Evolutionary conservation across 2,888 invertebrate genomes (phyloP).

Genomic region (Andricus quercusramuli): DNA sequence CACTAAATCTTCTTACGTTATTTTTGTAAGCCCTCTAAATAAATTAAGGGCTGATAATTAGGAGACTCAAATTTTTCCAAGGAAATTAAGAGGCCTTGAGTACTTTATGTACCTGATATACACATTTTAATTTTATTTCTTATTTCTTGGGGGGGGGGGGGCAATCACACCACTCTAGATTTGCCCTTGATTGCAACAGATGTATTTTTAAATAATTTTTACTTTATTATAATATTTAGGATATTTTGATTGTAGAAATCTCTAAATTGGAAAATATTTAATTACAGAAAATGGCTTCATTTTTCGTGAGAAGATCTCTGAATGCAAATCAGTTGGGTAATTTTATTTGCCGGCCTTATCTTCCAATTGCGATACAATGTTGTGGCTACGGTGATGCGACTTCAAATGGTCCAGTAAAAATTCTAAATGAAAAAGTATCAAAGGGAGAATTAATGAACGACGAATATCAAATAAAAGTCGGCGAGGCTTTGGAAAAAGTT

Average conservation of each 20-base stretch:
- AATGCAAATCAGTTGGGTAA: slow-evolving; percentile 56
- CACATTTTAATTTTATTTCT: neutral
- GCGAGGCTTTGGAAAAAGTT: slow-evolving; percentile 85
- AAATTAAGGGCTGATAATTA: too few relatives aligned
- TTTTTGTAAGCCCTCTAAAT: too few relatives aligned
- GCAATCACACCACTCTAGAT: too few relatives aligned
- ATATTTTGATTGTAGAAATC: neutral
- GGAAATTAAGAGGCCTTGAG: too few relatives aligned
- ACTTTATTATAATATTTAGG: too few relatives aligned
- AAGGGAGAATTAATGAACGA: slow-evolving; percentile 84
- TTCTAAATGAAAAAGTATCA: slow-evolving; percentile 82
- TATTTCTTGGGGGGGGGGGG: too few relatives aligned
- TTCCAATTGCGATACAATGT: slow-evolving; percentile 49
- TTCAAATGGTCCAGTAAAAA: slow-evolving; percentile 78
- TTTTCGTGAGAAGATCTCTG: slow-evolving; percentile 57
- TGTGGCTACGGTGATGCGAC: slow-evolving; percentile 41
- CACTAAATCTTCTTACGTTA: too few relatives aligned
- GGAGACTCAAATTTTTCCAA: too few relatives aligned
- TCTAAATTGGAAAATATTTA: neutral
- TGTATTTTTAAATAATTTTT: too few relatives aligned
- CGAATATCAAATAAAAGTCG: slow-evolving; percentile 86
- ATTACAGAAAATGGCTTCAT: slow-evolving; percentile 59
- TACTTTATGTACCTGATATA: too few relatives aligned
- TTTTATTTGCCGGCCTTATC: slow-evolving; percentile 56
- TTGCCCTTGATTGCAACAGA: neutral